Evolutionary conservation across 2,888 invertebrate genomes (phyloP).

Genomic region (Amphipoea oculea): DNA sequence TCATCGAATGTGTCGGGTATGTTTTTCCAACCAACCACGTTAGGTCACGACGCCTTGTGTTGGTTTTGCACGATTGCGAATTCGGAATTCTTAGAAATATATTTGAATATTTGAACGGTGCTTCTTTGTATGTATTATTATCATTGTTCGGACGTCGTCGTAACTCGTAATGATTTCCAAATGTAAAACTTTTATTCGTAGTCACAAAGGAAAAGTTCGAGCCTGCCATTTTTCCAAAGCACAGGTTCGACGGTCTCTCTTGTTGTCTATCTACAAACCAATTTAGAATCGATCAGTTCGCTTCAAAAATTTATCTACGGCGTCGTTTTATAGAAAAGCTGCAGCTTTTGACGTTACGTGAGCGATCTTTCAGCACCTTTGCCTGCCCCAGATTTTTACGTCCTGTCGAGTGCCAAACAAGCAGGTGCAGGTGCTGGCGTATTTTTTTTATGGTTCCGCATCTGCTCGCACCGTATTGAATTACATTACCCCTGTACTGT

Average conservation of each 20-base stretch:
- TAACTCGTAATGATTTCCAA: constrained; percentile 30
- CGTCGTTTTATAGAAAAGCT: constrained; percentile 53
- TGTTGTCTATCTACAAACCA: constrained; percentile 54
- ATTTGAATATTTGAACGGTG: constrained; percentile 33
- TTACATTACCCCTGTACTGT: constrained; percentile 65
- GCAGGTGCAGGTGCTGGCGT: constrained; percentile 73
- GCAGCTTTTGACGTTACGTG: constrained; percentile 40
- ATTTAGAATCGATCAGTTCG: constrained; percentile 60
- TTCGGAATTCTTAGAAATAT: constrained; percentile 48
- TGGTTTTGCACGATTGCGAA: constrained; percentile 30
- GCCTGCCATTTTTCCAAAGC: constrained; percentile 8
- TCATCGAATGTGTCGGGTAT: constrained; percentile 28
- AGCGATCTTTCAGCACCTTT: constrained; percentile 56
- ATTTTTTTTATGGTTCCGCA: constrained; percentile 69
- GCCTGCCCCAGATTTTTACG: constrained; percentile 63
- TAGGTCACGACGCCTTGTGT: constrained; percentile 31
- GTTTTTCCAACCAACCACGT: constrained; percentile 28
- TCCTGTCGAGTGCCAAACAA: constrained; percentile 67
- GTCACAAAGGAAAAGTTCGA: constrained; percentile 29
- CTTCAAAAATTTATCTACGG: constrained; percentile 50
- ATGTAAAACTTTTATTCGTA: constrained; percentile 23
- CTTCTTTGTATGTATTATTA: constrained; percentile 34
- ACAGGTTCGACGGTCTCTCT: constrained; percentile 42
- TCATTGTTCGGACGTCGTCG: constrained; percentile 18
- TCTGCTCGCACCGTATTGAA: constrained; percentile 68